Percentiles rank a stretch among this genome's conserved stretches.
These are phyloP conservation scores for Orchesellides sinensis DNA, from an alignment of 2,888 invertebrate genomes.

Conservation along the genomic window DNA sequence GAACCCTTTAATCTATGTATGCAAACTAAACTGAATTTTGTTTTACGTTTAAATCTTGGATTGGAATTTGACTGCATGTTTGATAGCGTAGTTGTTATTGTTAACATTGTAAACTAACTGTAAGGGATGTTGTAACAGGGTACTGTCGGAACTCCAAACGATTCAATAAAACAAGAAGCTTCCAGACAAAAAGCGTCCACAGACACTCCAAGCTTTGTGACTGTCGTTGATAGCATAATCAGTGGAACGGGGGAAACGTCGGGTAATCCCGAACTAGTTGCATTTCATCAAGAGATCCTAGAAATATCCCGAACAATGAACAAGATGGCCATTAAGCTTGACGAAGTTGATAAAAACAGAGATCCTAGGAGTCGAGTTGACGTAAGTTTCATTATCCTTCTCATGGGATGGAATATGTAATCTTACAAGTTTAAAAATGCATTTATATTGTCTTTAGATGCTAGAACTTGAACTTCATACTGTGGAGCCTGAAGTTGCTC, in stretches of 20 bases:
- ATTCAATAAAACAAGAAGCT: too few species aligned
- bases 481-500: conserved; percentile 86
- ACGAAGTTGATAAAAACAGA: conserved; percentile 80
- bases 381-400: conserved; percentile 76
- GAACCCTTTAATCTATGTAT: too few species aligned
- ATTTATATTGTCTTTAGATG: conserved; percentile 77
- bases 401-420: neutral
- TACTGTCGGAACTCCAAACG: neutral
- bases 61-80: neutral
- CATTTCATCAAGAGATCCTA: conserved; percentile 78
- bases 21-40: neutral
- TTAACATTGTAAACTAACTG: neutral
- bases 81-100: neutral
- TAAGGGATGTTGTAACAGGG: conserved; percentile 18
- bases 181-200: conserved; percentile 29
- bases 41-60: neutral
- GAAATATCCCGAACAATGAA: conserved; percentile 81
- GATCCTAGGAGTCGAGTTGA: conserved; percentile 83
- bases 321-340: conserved; percentile 81
- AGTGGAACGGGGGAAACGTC: conserved; percentile 27
- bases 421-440: too few species aligned
- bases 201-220: conserved; percentile 61
- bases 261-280: conserved; percentile 77
- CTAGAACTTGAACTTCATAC: conserved; percentile 82
- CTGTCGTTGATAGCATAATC: conserved; percentile 51